Evolutionary conservation across 2,113 vertebrate genomes (phyloP).

Genomic region (Eurypyga helias): DNA sequence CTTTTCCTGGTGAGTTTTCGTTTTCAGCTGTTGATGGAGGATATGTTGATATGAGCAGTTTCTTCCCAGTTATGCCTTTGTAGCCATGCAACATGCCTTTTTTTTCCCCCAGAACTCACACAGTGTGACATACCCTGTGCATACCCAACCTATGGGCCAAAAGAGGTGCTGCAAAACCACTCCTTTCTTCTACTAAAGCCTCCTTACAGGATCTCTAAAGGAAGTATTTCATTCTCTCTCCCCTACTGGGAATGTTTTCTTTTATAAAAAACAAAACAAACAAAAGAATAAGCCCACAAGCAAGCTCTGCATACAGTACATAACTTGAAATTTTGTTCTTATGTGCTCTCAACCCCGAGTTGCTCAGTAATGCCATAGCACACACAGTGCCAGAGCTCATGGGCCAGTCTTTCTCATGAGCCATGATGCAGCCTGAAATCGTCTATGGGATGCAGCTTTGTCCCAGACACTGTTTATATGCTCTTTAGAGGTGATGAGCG

Average conservation of each 20-base stretch:
- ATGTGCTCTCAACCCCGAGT: background rate
- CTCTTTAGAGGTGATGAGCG: background rate
- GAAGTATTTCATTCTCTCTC: background rate
- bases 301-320: background rate
- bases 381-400: background rate
- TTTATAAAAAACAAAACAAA: background rate
- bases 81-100: background rate
- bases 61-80: background rate
- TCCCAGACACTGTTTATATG: background rate
- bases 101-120: background rate
- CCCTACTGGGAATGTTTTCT: background rate
- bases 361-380: background rate
- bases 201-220: background rate
- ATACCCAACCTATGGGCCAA: background rate
- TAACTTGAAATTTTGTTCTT: background rate
- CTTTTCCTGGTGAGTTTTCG: background rate
- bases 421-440: background rate
- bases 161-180: background rate
- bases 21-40: background rate
- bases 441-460: background rate
- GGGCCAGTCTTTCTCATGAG: background rate
- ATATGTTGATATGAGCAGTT: background rate
- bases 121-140: fast-evolving
- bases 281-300: background rate
- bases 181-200: background rate